These are phyloP conservation scores for Erithacus rubecula DNA, from an alignment of 2,797 vertebrate species.

Conservation along the genomic window DNA sequence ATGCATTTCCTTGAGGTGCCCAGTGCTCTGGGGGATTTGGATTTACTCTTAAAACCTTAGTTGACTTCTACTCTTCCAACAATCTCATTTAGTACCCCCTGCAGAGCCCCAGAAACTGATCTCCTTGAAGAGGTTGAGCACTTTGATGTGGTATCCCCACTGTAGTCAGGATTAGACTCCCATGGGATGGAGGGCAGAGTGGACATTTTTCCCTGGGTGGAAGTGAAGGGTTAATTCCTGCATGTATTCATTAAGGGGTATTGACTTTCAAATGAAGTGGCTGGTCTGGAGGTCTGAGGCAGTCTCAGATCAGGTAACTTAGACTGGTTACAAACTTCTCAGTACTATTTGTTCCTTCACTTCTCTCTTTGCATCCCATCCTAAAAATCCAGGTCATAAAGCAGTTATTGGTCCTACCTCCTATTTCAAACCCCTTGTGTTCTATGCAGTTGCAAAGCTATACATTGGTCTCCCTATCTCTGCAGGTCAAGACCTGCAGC, in stretches of 20 bases:
- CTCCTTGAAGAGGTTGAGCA: not conserved
- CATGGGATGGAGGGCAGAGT: not conserved
- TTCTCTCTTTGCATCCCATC: not conserved
- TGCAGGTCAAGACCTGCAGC: not conserved
- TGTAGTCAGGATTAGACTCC: not conserved
- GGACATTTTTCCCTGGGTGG: not conserved
- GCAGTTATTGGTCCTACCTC: not conserved
- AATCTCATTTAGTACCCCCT: fast-evolving
- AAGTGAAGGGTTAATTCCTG: not conserved
- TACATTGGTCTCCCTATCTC: not conserved
- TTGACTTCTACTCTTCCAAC: not conserved
- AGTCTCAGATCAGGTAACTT: not conserved
- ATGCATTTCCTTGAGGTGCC: not conserved
- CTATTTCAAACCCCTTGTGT: not conserved
- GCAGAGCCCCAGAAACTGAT: not conserved
- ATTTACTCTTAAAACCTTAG: not conserved
- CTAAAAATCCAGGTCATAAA: not conserved
- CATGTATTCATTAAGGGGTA: not conserved
- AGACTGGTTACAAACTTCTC: not conserved
- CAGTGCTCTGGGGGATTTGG: not conserved
- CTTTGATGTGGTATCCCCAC: fast-evolving
- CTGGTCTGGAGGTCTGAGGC: not conserved
- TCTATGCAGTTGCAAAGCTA: not conserved
- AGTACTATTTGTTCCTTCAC: not conserved
- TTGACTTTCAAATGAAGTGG: not conserved